A percentile compares a stretch with the other conserved stretches of the same genome.
Conservation (phyloP, 2,113 vertebrate species). For the Jacana jacana region DNA sequence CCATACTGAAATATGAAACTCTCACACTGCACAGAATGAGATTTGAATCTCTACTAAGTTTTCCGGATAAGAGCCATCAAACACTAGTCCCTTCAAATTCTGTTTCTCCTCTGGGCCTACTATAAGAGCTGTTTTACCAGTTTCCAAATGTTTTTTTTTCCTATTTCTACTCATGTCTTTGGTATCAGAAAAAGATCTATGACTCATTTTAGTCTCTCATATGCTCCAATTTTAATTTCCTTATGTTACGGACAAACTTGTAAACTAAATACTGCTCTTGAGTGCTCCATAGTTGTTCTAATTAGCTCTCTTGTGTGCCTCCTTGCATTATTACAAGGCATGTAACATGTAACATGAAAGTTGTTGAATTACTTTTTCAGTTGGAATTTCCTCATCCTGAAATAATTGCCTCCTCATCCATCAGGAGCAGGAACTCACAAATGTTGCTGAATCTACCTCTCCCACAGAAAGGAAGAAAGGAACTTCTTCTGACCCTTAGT, state of each 20-base stretch:
- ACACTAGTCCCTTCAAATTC: neutral
- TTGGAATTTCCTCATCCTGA: neutral
- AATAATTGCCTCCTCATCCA: neutral
- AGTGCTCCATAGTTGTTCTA: neutral
- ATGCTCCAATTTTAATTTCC: neutral
- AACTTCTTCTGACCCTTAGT: neutral
- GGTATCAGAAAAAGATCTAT: neutral
- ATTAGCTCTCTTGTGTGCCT: neutral
- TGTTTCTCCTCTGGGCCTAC: neutral
- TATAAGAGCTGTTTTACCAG: neutral
- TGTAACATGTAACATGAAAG: neutral
- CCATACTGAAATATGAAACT: neutral
- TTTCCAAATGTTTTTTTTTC: neutral
- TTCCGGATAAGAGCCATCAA: neutral
- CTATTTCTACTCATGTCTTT: neutral
- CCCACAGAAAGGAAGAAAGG: neutral
- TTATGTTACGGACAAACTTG: neutral
- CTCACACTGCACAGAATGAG: neutral
- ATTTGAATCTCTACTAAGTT: neutral
- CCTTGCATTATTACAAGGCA: neutral
- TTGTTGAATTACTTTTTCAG: neutral
- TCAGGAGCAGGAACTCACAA: neutral
- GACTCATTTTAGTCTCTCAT: neutral
- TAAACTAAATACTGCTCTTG: neutral
- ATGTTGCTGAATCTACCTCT: neutral